Conservation (phyloP, 2,888 invertebrate species). For the Thymelicus acteon region DNA sequence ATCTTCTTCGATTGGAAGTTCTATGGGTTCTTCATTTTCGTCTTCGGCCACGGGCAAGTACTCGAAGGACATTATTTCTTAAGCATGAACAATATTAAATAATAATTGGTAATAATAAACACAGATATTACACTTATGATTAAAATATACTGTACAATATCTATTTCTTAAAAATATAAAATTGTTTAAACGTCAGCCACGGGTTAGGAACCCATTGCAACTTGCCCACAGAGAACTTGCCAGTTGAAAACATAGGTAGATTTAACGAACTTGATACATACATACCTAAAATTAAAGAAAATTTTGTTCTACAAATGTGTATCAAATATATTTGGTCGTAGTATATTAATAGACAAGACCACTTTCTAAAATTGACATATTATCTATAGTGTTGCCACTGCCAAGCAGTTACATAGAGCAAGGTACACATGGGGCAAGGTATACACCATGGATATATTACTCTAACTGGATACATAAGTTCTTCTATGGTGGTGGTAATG, state of each 20-base stretch:
- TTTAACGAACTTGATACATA: slow-evolving; percentile 58
- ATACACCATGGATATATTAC: too few species aligned
- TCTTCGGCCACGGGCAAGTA: slow-evolving; percentile 98
- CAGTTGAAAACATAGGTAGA: slow-evolving; percentile 79
- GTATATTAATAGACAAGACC: slow-evolving; percentile 65
- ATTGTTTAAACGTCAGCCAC: slow-evolving; percentile 80
- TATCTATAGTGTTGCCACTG: slow-evolving; percentile 53
- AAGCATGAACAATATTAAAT: slow-evolving; percentile 76
- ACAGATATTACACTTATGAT: slow-evolving; percentile 76
- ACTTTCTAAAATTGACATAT: slow-evolving; percentile 77
- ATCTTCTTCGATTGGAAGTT: slow-evolving; percentile 98
- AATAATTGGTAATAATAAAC: slow-evolving; percentile 75
- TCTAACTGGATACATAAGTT: too few species aligned
- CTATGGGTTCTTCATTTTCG: slow-evolving; percentile 98
- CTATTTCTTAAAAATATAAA: slow-evolving; percentile 80
- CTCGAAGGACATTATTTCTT: slow-evolving; percentile 84
- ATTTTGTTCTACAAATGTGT: slow-evolving; percentile 50
- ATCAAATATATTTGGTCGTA: slow-evolving; percentile 59
- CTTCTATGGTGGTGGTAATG: too few species aligned
- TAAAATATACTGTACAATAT: slow-evolving; percentile 79
- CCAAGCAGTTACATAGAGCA: too few species aligned
- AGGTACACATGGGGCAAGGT: too few species aligned
- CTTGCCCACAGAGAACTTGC: too few species aligned
- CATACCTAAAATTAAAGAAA: slow-evolving; percentile 49
- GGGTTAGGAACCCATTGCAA: slow-evolving; percentile 83